Evolutionary conservation across 1,140 invertebrate species (phyloP).

Genomic region (Triops longicaudatus): DNA sequence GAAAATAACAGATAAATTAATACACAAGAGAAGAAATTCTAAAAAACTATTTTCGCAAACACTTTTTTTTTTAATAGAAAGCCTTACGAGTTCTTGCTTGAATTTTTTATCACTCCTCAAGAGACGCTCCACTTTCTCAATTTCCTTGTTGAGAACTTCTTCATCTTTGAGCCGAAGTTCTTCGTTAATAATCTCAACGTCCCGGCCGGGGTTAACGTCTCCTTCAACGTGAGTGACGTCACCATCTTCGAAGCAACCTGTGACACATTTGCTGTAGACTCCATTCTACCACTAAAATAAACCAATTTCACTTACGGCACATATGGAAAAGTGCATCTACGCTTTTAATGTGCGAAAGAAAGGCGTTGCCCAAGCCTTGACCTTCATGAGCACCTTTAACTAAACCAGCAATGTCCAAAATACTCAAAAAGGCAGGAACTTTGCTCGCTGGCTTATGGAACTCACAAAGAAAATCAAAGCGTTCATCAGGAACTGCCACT

Average conservation of each 20-base stretch:
- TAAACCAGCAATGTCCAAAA: conserved; percentile 96
- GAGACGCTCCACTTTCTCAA: conserved; percentile 81
- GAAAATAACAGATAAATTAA: background rate
- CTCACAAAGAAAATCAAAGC: conserved; percentile 88
- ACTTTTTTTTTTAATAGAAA: conserved; percentile 17
- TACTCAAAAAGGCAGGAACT: conserved; percentile 87
- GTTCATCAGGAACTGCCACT: conserved; percentile 92
- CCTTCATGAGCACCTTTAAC: conserved; percentile 97
- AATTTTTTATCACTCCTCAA: conserved; percentile 91
- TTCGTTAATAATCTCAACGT: conserved; percentile 93
- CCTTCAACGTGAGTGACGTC: conserved; percentile 98
- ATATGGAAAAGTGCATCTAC: conserved; percentile 99
- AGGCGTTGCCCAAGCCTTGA: conserved; percentile 96
- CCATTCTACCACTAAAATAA: background rate
- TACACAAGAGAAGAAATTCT: background rate
- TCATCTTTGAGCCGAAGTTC: conserved; percentile 92
- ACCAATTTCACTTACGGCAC: conserved; percentile 65
- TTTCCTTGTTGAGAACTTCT: conserved; percentile 64
- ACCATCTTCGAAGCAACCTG: conserved; percentile 95
- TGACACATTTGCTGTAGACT: conserved; percentile 29
- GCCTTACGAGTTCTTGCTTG: conserved; percentile 90
- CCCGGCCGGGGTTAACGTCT: conserved; percentile 92
- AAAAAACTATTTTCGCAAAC: conserved; percentile 19
- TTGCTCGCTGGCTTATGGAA: conserved; percentile 92
- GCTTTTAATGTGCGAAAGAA: conserved; percentile 95